Conservation (phyloP, 2,797 vertebrate species). For the Allobates femoralis region DNA sequence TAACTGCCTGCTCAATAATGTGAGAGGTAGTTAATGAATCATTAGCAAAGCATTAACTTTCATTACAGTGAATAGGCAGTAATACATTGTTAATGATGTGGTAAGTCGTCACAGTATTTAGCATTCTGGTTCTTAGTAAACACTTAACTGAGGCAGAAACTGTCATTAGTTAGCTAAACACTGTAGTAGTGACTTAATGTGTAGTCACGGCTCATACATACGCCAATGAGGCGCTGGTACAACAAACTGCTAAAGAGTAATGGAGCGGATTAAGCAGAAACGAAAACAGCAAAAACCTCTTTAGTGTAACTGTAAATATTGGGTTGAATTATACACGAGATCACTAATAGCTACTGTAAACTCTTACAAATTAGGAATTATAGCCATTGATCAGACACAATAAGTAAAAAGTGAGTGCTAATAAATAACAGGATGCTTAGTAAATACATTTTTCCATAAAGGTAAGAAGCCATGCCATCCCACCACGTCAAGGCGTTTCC, state of each 20-base stretch:
- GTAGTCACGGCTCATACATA: neutral
- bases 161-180: neutral
- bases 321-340: neutral
- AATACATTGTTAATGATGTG: conserved; percentile 57
- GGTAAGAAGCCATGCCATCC: no score
- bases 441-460: no score
- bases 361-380: neutral
- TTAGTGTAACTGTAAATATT: neutral
- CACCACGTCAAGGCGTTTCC: no score
- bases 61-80: conserved; percentile 38
- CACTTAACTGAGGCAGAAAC: conserved; percentile 21
- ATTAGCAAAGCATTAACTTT: conserved; percentile 56
- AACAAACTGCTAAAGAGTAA: neutral
- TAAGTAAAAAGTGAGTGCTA: no score
- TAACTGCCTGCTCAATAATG: conserved; percentile 33
- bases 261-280: neutral
- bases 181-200: neutral
- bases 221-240: neutral
- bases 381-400: no score
- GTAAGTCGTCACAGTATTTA: conserved; percentile 32
- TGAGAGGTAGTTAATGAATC: conserved; percentile 44
- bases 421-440: no score
- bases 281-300: neutral
- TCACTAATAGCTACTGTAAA: neutral
- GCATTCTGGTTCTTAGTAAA: conserved; percentile 31